Evolutionary conservation across 1,140 invertebrate species (phyloP).

Genomic region (Drosophila melanica): DNA sequence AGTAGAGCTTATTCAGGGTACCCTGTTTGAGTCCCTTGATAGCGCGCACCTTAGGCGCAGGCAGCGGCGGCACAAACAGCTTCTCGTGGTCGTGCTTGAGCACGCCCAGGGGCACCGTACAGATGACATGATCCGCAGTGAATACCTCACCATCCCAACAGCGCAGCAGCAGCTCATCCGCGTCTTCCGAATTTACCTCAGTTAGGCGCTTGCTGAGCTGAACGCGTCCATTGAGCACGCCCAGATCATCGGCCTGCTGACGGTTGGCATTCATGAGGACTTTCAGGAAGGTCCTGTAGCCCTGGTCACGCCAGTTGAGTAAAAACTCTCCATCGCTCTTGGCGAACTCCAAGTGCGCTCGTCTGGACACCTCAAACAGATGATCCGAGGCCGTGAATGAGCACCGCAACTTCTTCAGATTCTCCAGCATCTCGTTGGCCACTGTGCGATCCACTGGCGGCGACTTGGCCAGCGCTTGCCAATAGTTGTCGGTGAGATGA

Average conservation of each 20-base stretch:
- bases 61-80: slow-evolving; percentile 87
- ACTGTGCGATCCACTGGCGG: slow-evolving; percentile 56
- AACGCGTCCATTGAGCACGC: slow-evolving; percentile 75
- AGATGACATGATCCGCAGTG: slow-evolving; percentile 87
- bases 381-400: slow-evolving; percentile 86
- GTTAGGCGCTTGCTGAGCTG: slow-evolving; percentile 84
- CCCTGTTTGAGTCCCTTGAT: slow-evolving; percentile 89
- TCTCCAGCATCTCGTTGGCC: slow-evolving; percentile 83
- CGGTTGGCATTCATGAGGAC: slow-evolving; percentile 84
- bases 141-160: slow-evolving; percentile 87
- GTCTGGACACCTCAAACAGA: slow-evolving; percentile 86
- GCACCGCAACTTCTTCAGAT: slow-evolving; percentile 84
- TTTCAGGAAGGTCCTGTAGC: slow-evolving; percentile 86
- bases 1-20: slow-evolving; percentile 90
- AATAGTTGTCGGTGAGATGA: slow-evolving; percentile 81
- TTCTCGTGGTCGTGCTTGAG: slow-evolving; percentile 86
- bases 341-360: slow-evolving; percentile 85
- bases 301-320: slow-evolving; percentile 87
- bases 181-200: slow-evolving; percentile 84
- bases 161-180: slow-evolving; percentile 77
- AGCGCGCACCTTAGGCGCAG: slow-evolving; percentile 86
- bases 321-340: slow-evolving; percentile 85
- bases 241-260: slow-evolving; percentile 42
- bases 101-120: slow-evolving; percentile 89
- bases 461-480: slow-evolving; percentile 43